A percentile compares a stretch with the other conserved stretches of the same genome.
phyloP scores from a whole-genome alignment of 2,888 invertebrate species.

The Thera obeliscata region DNA sequence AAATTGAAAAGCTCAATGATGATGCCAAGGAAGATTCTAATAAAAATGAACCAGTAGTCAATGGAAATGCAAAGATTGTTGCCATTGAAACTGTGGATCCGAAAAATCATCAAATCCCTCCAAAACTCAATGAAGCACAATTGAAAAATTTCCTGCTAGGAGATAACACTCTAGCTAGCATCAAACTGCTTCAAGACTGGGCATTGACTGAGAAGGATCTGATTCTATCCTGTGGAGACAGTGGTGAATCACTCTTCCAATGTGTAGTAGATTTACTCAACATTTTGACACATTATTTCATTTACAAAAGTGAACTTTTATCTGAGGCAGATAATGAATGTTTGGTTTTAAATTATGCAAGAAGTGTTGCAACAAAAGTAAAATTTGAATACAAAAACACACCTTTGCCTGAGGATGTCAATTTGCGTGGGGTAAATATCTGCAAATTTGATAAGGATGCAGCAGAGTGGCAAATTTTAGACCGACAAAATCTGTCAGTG shows the following conservation, averaged over 20 bases:
- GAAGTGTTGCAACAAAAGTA: constrained; percentile 73
- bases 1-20: constrained; percentile 46
- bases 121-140: constrained; percentile 76
- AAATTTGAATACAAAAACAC: constrained; percentile 86
- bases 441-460: constrained; percentile 87
- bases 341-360: constrained; percentile 64
- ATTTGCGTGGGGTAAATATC: constrained; percentile 88
- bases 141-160: constrained; percentile 85
- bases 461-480: constrained; percentile 88
- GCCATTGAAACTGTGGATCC: constrained; percentile 40
- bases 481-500: constrained; percentile 79
- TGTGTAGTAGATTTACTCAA: constrained; percentile 92
- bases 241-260: constrained; percentile 91
- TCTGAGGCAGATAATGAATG: constrained; percentile 52
- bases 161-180: constrained; percentile 86
- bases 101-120: constrained; percentile 34
- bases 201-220: constrained; percentile 90
- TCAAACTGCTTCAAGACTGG: constrained; percentile 94
- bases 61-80: constrained; percentile 39
- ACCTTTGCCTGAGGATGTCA: constrained; percentile 90
- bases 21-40: constrained; percentile 28
- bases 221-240: constrained; percentile 90
- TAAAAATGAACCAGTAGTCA: constrained; percentile 43
- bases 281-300: constrained; percentile 89
- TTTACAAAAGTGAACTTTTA: constrained; percentile 53